Conservation (phyloP, 1,140 invertebrate species). For the Stenopsyche tienmushanensis region DNA sequence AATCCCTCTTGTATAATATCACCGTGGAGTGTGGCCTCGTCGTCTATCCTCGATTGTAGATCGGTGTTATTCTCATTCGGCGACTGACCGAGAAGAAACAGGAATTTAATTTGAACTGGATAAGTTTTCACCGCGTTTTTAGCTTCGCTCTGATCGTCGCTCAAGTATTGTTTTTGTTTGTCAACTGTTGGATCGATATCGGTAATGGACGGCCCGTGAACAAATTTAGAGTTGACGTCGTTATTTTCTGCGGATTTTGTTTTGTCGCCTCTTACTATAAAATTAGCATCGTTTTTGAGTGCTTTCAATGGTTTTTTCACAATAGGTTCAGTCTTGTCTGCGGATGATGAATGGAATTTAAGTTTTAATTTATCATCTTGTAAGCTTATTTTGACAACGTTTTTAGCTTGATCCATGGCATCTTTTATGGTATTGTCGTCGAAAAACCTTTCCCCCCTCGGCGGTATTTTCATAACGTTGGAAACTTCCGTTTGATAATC, state of each 20-base stretch:
- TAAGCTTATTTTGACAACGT: slow-evolving; percentile 26
- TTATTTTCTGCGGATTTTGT: slow-evolving; percentile 38
- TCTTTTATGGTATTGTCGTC: slow-evolving; percentile 12
- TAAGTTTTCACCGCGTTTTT: background rate
- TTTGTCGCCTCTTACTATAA: too few species aligned
- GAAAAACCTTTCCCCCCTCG: slow-evolving; percentile 42
- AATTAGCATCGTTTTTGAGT: background rate
- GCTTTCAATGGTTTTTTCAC: background rate
- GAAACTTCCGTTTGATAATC: slow-evolving; percentile 39
- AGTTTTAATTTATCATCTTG: slow-evolving; percentile 35
- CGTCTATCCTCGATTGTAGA: slow-evolving; percentile 57
- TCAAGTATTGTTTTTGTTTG: slow-evolving; percentile 34
- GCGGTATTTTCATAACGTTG: slow-evolving; percentile 54
- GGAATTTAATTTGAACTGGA: slow-evolving; percentile 47
- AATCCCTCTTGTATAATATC: slow-evolving; percentile 93
- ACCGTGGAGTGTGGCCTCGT: slow-evolving; percentile 63
- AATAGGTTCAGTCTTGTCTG: background rate
- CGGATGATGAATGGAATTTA: slow-evolving; percentile 9
- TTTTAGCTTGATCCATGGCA: slow-evolving; percentile 29
- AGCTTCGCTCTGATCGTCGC: background rate
- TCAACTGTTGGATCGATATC: slow-evolving; percentile 44
- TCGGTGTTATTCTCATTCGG: slow-evolving; percentile 50
- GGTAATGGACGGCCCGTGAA: slow-evolving; percentile 37
- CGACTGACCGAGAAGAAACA: slow-evolving; percentile 61
- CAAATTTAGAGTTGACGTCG: slow-evolving; percentile 44